Evolutionary conservation across 1,140 invertebrate species (phyloP), one percentile per base, ranked within the genome.

Genomic region (Ruditapes philippinarum): DNA sequence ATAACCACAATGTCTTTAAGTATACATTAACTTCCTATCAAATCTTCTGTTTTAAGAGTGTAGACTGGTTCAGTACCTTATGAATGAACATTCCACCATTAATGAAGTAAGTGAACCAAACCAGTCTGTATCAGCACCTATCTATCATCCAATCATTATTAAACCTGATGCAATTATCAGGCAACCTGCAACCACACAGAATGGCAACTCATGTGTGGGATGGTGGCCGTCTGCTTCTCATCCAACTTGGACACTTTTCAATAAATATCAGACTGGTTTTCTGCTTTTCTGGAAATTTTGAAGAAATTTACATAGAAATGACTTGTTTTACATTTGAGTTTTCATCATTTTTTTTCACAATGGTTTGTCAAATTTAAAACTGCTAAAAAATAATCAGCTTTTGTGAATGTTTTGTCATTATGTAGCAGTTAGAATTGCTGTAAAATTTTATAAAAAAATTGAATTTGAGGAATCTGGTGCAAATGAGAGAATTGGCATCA

Each of bases 71-170:
- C 25, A 28, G 28, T n/a, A 28, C 28, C 7, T 76, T 49, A 76
- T 76, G 45, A 76, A 76, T 76, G 73, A 76, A 76, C 65, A 76
- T 76, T 76, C 73, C 73, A 49, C 33, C 33, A 9, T 76, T 76
- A 76, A 76, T 49, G 40, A 76, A 49, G 25, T 76, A 9, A 49
- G 14, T 76, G 73, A 76, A 49, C 73, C 73, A 49, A 49, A 76
- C 40, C 40, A 76, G 73, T 76, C 73, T 76, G 73, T 76, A 49
- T 76, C 73, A 76, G 45, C 73, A 76, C 73, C 73, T 76, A 76
- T 76, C 73, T 49, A 76, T 76, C 73, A 76, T 76, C 45, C 73
- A 76, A 76, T 76, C 73, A 76, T 40, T 45, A 25, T 33, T 12
- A 49, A 33, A 49, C 45, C 40, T 76, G 73, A 76, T 76, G 45